These are phyloP conservation scores for Mus pahari DNA, from an alignment of 2,113 vertebrate species.

Conservation along the genomic window DNA sequence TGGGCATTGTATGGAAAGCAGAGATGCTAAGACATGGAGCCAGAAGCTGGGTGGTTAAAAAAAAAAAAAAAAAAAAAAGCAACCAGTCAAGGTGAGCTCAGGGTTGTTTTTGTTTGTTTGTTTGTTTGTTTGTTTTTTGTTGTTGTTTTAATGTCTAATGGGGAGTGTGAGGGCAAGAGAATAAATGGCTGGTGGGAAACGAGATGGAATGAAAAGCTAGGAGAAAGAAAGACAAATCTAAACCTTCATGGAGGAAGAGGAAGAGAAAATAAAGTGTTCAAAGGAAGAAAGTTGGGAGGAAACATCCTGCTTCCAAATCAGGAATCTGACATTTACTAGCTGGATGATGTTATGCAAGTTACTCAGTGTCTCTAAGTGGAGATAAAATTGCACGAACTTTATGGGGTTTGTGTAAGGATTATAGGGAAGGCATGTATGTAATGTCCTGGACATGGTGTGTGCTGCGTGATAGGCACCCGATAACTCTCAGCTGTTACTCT, in stretches of 20 bases:
- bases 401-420: slow-evolving; percentile 64
- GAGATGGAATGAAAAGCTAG: slow-evolving; percentile 10
- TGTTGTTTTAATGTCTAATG: not conserved
- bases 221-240: slow-evolving; percentile 60
- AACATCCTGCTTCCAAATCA: slow-evolving; percentile 64
- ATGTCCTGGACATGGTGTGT: slow-evolving; percentile 31
- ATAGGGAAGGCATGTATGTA: slow-evolving; percentile 8
- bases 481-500: slow-evolving; percentile 52
- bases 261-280: slow-evolving; percentile 56
- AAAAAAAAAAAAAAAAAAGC: not conserved
- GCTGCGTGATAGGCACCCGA: not conserved
- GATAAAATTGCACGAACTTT: slow-evolving; percentile 56
- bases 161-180: slow-evolving; percentile 36
- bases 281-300: slow-evolving; percentile 47
- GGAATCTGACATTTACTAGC: slow-evolving; percentile 66
- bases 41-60: not conserved
- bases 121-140: too few species aligned
- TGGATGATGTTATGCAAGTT: slow-evolving; percentile 52
- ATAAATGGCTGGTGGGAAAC: slow-evolving; percentile 35
- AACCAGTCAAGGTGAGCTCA: not conserved
- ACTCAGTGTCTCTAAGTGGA: slow-evolving; percentile 53
- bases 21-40: slow-evolving; percentile 36
- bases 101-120: not conserved
- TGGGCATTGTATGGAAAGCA: slow-evolving; percentile 5
- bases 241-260: slow-evolving; percentile 34